Conservation (phyloP, 92 coral and sea anemone genomes). For the Phenganax stokvisi region DNA sequence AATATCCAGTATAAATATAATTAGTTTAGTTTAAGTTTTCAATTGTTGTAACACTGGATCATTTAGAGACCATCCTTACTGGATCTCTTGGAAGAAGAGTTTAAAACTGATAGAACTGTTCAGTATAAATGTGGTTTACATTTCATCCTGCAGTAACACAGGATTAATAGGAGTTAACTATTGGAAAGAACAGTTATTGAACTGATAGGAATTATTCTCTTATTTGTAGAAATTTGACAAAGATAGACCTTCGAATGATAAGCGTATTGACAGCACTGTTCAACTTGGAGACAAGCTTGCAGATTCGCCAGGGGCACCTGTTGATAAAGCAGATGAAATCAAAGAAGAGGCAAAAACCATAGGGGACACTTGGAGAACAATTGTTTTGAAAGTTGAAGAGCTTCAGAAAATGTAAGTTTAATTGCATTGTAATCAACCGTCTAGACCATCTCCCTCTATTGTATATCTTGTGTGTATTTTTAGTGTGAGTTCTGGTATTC, state of each 20-base stretch:
- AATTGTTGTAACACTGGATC: no score
- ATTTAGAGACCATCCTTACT: no score
- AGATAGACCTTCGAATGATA: conserved; percentile 22
- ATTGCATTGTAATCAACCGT: no score
- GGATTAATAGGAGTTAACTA: no score
- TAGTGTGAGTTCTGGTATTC: conserved; percentile 36
- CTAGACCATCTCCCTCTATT: no score
- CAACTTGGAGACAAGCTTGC: conserved; percentile 21
- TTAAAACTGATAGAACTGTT: no score
- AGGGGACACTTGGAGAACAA: conserved; percentile 29
- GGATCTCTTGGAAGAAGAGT: not conserved
- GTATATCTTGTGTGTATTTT: not conserved
- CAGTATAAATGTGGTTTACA: no score
- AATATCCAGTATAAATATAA: no score
- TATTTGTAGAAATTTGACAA: conserved; percentile 17
- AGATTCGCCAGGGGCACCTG: conserved; percentile 27
- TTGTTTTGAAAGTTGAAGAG: conserved; percentile 28
- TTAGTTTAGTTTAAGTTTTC: no score
- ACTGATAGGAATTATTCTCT: no score
- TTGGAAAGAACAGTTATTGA: no score
- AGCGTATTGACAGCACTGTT: conserved; percentile 16
- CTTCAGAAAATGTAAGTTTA: conserved; percentile 30
- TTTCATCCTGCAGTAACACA: no score
- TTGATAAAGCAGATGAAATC: conserved; percentile 23
- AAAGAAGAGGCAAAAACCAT: conserved; percentile 30